Conservation (phyloP, 2,888 invertebrate species). For the Cheiracanthium punctorium region DNA sequence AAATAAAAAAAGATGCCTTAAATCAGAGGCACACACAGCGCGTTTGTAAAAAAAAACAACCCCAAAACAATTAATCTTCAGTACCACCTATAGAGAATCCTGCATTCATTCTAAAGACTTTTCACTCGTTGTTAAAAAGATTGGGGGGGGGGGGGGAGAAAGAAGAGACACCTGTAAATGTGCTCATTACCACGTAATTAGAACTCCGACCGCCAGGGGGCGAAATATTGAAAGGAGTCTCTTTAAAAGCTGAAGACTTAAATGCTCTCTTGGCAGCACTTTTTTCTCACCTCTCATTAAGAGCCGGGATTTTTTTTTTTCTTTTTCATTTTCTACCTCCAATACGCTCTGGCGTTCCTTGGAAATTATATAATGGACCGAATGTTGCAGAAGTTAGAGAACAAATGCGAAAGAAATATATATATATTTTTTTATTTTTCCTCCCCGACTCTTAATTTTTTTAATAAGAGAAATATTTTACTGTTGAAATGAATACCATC, state of each 20-base stretch:
- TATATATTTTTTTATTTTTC: no score
- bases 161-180: constrained; percentile 69
- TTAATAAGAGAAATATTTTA: constrained; percentile 49
- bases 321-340: constrained; percentile 26
- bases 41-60: background rate
- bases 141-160: constrained; percentile 1
- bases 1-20: background rate
- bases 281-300: constrained; percentile 27
- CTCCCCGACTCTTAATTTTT: background rate
- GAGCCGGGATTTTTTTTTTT: constrained; percentile 3
- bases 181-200: constrained; percentile 68
- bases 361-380: constrained; percentile 57
- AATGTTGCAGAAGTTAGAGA: constrained; percentile 35
- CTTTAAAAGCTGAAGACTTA: constrained; percentile 66
- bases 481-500: constrained; percentile 42
- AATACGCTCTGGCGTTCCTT: constrained; percentile 29
- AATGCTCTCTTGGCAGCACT: constrained; percentile 46
- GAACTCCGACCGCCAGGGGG: constrained; percentile 68
- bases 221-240: constrained; percentile 53
- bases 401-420: constrained; percentile 16
- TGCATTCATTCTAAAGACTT: background rate
- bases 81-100: background rate
- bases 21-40: background rate
- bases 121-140: background rate
- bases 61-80: background rate